phyloP scores from a whole-genome alignment of 2,888 invertebrate species.

The Celastrina argiolus region DNA sequence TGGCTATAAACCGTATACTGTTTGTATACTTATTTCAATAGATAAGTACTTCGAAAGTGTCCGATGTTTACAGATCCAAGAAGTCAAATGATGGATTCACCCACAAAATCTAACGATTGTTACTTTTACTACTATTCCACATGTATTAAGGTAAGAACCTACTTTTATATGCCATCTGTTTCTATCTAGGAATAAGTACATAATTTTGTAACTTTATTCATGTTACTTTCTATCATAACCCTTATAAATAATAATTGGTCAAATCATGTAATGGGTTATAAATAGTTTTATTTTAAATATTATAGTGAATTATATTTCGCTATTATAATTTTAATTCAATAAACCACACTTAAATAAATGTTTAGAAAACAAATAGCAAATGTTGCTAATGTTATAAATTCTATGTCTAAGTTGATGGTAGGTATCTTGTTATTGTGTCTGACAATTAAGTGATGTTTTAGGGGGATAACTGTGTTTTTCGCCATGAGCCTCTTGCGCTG shows the following conservation, averaged over 20 bases:
- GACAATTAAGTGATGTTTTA: constrained; percentile 48
- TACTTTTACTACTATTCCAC: constrained; percentile 93
- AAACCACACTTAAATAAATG: neutral
- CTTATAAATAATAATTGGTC: neutral
- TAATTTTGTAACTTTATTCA: neutral
- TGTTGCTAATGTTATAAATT: neutral
- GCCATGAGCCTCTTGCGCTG: constrained; percentile 90
- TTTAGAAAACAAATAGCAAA: neutral
- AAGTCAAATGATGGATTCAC: constrained; percentile 80
- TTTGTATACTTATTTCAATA: constrained; percentile 20
- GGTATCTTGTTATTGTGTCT: too few species aligned
- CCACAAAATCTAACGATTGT: constrained; percentile 89
- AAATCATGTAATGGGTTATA: neutral
- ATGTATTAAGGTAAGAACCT: constrained; percentile 84
- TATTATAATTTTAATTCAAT: neutral
- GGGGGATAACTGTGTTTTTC: constrained; percentile 89
- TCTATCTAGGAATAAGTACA: neutral
- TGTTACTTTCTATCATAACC: neutral
- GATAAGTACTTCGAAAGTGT: constrained; percentile 37
- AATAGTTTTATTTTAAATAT: neutral
- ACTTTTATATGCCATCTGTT: constrained; percentile 4
- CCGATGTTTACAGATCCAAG: constrained; percentile 26
- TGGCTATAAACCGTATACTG: neutral
- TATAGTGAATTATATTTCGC: neutral
- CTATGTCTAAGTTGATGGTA: too few species aligned